Evolutionary conservation across 2,797 vertebrate genomes (phyloP).

Genomic region (Simalia tracyae): DNA sequence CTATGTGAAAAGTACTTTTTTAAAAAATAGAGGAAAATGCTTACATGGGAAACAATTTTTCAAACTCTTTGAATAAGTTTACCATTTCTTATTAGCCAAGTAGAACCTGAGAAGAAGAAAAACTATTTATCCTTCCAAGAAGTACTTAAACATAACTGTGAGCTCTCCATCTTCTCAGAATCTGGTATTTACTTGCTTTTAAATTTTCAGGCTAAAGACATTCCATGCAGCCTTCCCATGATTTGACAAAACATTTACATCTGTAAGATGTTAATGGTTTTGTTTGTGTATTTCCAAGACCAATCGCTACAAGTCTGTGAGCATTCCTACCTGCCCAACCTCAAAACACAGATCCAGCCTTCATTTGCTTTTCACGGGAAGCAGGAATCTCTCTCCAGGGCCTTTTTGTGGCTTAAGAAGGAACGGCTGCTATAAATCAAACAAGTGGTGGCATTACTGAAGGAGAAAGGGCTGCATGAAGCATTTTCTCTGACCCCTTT

Average conservation of each 20-base stretch:
- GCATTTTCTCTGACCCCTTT: conserved; percentile 67
- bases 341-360: conserved; percentile 43
- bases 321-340: conserved; percentile 19
- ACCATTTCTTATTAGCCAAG: neutral
- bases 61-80: neutral
- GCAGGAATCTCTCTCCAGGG: conserved; percentile 51
- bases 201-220: conserved; percentile 1
- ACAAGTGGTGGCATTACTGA: conserved; percentile 60
- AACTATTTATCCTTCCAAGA: neutral
- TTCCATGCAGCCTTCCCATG: neutral
- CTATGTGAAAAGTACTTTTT: neutral
- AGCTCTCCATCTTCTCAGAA: neutral
- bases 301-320: conserved; percentile 4
- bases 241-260: conserved; percentile 12
- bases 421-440: conserved; percentile 70
- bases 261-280: neutral
- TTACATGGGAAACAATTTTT: neutral
- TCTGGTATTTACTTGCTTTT: neutral
- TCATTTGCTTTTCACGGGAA: conserved; percentile 60
- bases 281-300: neutral
- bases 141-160: neutral
- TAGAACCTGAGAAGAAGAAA: neutral
- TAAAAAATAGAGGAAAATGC: rapidly evolving
- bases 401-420: conserved; percentile 61
- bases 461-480: conserved; percentile 50